phyloP scores from a whole-genome alignment of 2,113 vertebrate genomes.

The Cervus canadensis region DNA sequence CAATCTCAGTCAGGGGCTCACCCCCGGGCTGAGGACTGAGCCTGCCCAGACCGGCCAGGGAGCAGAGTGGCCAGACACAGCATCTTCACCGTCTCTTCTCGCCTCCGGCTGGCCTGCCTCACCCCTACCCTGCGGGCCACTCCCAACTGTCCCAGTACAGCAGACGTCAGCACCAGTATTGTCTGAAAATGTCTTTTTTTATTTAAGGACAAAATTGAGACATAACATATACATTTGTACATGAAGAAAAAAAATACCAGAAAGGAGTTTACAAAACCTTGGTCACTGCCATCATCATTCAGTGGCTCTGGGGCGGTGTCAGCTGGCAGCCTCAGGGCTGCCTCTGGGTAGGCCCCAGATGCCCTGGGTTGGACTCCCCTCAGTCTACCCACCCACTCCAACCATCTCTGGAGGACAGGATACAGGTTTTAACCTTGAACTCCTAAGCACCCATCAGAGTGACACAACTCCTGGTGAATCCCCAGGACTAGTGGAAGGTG shows the following conservation, averaged over 20 bases:
- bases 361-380: not conserved
- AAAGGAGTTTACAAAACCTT: slow-evolving; percentile 59
- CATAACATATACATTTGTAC: slow-evolving; percentile 76
- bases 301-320: not conserved
- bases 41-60: not conserved
- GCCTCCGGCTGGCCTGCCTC: not conserved
- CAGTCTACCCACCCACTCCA: not conserved
- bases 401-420: not conserved
- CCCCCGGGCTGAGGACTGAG: not conserved
- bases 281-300: not conserved
- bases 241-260: slow-evolving; percentile 47
- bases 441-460: not conserved
- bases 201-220: slow-evolving; percentile 76
- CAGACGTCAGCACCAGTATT: not conserved
- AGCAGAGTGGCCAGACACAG: not conserved
- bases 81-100: not conserved
- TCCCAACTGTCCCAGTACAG: not conserved
- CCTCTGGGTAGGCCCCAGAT: not conserved
- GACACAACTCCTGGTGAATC: not conserved
- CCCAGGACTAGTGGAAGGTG: not conserved
- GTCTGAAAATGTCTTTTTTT: slow-evolving; percentile 67
- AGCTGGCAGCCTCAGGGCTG: not conserved
- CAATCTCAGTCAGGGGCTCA: not conserved
- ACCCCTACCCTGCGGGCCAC: not conserved
- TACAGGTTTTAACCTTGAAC: not conserved